Base-by-base conservation (phyloP, 2,113 vertebrate species). In the Platysternon megacephalum region DNA sequence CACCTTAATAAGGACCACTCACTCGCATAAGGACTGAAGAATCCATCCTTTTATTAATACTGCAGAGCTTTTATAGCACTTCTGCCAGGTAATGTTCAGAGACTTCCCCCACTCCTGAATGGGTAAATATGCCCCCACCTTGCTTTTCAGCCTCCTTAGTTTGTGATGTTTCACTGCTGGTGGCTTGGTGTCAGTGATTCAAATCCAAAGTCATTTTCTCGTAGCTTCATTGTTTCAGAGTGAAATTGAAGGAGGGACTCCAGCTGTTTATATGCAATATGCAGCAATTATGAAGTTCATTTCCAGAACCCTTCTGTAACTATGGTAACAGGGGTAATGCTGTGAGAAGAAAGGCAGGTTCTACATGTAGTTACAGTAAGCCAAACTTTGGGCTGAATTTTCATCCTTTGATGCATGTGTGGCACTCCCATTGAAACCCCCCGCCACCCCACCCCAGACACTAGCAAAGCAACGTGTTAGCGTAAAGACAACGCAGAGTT, bases 241-340 rank as follows among this genome's bases (percentile, higher is more conserved):
- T 58, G 96, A 78, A 97, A 93, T 89, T 92, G 86, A 98, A 90
- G 74, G 95, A 98, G 95, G 95, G 55, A 97, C 90, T 97, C 96
- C 95, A 97, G 96, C 97, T 97, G 97, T 97, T 98, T 98, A 95
- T 96, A 95, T 93, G 95, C 90, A 95, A 56, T 97, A 97, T 85
- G 90, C 79, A 97, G 94, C 97, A 97, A 98, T 97, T 98, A 96
- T 94, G 97, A 98, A 97, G 96, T 97, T 97, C 97, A 97, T 98
- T 98, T 97, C 92, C 91, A 98, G 96, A 98, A 96, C 72, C 87
- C 84, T 76, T 92, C 65, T 94, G 96, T 95, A 97, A 91, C 95
- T 97, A 95, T 97, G 87, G 83, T 88, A 97, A 94, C 96, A 90
- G 35, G 35, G 65, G 22, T 96, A 96, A 97, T 96, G 93, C 91